Base-by-base conservation (phyloP, 2,888 invertebrate species). In the Rhingia rostrata region DNA sequence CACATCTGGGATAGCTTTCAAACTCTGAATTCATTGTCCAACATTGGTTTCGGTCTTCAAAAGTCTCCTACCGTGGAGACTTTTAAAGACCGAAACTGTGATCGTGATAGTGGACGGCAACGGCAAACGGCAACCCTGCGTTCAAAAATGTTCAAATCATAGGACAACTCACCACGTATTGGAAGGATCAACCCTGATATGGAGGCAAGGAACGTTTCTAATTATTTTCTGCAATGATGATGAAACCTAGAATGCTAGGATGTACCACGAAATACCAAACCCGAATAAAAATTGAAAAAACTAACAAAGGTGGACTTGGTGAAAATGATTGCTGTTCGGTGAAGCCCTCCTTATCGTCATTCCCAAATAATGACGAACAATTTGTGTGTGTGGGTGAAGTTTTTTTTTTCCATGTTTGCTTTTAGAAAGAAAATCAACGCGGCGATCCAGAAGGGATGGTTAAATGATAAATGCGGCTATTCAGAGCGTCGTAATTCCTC, bases 381-480 rank as follows among this genome's bases (percentile, higher is more conserved):
- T 10, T 45, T 32, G 37, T 6, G 53, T 47, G 22, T 22, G 22
- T 22, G 22, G 22, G 22, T 22, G 22, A 22, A 2, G 22, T 22
- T 37, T 33, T 61, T 53, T 41, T 35, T 22, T 14, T 37, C n/a
- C 3, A 12, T n/a, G 10, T 4, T 30, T 7, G 5, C 41, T 41
- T 35, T 33, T 35, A 56, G 43, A 35, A 32, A 74, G 39, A 54
- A 73, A 73, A 75, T 72, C 43, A 64, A 64, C 43, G 66, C 58
- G 58, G 74, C 74, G 53, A 80, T 74, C 75, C 64, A 75, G 54
- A 79, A 69, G 74, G 69, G 69, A 73, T 74, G 79, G 79, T 69
- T 74, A 64, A 79, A 84, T 84, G 69, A 84, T 84, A 74, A 45
- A 80, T 74, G 70, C 84, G 63, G 79, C 84, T 60, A 74, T 69